These are phyloP conservation scores for Drosophila helvetica DNA, from an alignment of 2,888 invertebrate species.

Conservation along the genomic window DNA sequence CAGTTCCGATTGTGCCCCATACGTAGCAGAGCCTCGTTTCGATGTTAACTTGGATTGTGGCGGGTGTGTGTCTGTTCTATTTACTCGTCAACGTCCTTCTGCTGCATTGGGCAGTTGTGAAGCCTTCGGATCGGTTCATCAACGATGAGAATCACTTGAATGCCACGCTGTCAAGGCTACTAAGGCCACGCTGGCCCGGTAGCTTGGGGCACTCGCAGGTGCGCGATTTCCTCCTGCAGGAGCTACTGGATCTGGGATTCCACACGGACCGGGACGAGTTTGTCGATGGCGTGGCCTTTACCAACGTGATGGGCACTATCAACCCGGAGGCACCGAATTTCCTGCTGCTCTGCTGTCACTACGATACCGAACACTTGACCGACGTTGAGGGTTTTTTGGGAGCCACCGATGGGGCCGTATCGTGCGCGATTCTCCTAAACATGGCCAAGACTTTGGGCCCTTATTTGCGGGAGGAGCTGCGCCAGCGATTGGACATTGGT, in stretches of 20 bases:
- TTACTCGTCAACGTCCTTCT: slow-evolving; percentile 17
- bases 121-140: neutral
- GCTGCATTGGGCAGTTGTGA: neutral
- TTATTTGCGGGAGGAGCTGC: slow-evolving; percentile 81
- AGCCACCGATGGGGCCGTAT: slow-evolving; percentile 97
- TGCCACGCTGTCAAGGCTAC: slow-evolving; percentile 28
- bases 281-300: slow-evolving; percentile 68
- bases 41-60: slow-evolving; percentile 14
- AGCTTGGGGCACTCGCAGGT: slow-evolving; percentile 49
- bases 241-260: slow-evolving; percentile 44
- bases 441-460: slow-evolving; percentile 87
- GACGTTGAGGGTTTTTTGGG: slow-evolving; percentile 77
- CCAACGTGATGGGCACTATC: slow-evolving; percentile 89
- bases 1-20: neutral
- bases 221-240: slow-evolving; percentile 24
- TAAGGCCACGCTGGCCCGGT: slow-evolving; percentile 40
- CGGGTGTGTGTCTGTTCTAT: slow-evolving; percentile 3
- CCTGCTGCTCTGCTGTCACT: slow-evolving; percentile 90
- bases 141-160: slow-evolving; percentile 48
- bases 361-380: slow-evolving; percentile 89
- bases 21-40: neutral
- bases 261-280: slow-evolving; percentile 13
- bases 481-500: slow-evolving; percentile 85
- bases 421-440: slow-evolving; percentile 95
- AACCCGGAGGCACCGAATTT: slow-evolving; percentile 87